Base-by-base conservation (phyloP, 2,797 vertebrate species). In the Phrynocephalus vlangalii region DNA sequence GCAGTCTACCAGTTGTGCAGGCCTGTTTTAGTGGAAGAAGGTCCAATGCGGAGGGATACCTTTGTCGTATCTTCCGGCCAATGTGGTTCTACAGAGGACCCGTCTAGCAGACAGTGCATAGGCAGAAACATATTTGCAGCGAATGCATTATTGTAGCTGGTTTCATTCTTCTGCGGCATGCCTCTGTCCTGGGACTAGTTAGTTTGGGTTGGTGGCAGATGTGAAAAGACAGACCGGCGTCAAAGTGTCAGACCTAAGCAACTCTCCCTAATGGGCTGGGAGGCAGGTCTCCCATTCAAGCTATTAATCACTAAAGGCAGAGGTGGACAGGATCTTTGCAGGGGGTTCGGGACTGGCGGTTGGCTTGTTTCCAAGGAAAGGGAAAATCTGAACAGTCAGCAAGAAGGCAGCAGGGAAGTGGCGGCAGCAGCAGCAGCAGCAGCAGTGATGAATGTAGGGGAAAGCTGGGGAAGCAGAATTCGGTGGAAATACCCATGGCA, bases 21-120 rank as follows among this genome's bases (percentile, higher is more conserved):
- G 20, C 28, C 13, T 1, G 77, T 0, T 0, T 73, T 0, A 0
- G 50, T 28, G 20, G 1, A 16, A 1, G 30, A 8, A 3, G 4
- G 44, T 20, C 0, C 5, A 20, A 77, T 76, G 50, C n/a, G 9
- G 13, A 56, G 63, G 16, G 67, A 84, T 48, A 73, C 5, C 38
- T 52, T 3, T 28, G 0, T 78, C 38, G 0, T 44, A 63, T 28
- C 8, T 5, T 33, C 0, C 3, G 44, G 30, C 70, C 44, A 8
- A 15, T 30, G 7, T 63, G 26, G 71, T 60, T 44, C 30, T 63
- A 66, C n/a, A 52, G 16, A 1, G 56, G 68, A 44, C 38, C 1
- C 5, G n/a, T 66, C 0, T 0, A 66, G 20, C 3, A 1, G 3
- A 6, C 44, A 73, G 72, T 82, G 63, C 33, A 85, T 16, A 9